A percentile compares a stretch with the other conserved stretches of the same genome.
Evolutionary conservation across 2,797 vertebrate species (phyloP).

Genomic region (Lagothrix lagotricha): DNA sequence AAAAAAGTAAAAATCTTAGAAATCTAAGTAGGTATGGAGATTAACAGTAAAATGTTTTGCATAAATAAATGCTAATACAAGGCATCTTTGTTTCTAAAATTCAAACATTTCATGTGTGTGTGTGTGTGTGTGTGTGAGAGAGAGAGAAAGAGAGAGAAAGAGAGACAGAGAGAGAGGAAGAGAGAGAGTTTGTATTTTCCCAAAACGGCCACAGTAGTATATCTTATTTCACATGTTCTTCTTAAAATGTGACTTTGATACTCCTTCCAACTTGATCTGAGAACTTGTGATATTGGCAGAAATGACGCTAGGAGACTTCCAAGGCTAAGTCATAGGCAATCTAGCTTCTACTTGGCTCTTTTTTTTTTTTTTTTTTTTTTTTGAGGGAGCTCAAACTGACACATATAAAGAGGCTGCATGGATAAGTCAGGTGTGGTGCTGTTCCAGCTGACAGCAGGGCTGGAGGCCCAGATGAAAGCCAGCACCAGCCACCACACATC

Average conservation of each 20-base stretch:
- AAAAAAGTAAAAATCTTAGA: neutral
- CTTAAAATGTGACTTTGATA: neutral
- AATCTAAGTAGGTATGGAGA: neutral
- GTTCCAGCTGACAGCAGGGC: neutral
- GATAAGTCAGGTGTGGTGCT: neutral
- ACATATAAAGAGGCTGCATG: neutral
- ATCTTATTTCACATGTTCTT: neutral
- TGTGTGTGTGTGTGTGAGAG: neutral
- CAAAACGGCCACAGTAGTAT: neutral
- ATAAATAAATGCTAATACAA: neutral
- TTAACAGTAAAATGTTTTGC: neutral
- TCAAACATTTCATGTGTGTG: neutral
- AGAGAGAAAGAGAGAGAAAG: no score
- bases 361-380: neutral
- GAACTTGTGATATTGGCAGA: neutral
- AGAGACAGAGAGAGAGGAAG: fast-evolving
- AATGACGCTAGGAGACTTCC: neutral
- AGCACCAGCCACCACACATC: neutral
- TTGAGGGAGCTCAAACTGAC: neutral
- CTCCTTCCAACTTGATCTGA: neutral
- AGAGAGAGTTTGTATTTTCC: neutral
- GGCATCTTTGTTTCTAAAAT: neutral
- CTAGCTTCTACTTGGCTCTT: neutral
- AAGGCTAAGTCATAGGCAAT: neutral
- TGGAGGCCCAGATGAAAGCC: neutral